Conservation (phyloP, 2,888 invertebrate species). For the Julus scandinavius region DNA sequence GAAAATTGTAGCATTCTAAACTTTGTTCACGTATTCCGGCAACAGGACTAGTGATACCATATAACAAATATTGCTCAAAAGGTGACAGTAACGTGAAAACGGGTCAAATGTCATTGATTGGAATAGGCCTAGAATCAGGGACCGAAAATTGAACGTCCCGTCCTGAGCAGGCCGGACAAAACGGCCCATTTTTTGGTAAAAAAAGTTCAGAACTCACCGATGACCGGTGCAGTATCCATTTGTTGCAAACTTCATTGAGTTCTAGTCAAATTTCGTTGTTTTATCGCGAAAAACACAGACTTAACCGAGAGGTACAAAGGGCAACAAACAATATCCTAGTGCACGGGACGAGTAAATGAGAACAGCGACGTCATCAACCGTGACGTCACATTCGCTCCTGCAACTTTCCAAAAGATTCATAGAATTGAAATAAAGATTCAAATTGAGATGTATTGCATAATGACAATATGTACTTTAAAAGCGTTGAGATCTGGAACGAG, state of each 20-base stretch:
- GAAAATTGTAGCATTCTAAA: background rate
- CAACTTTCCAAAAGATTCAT: background rate
- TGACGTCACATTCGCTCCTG: background rate
- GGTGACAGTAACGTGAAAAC: background rate
- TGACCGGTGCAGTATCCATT: constrained; percentile 7
- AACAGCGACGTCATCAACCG: constrained; percentile 18
- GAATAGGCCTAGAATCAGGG: background rate
- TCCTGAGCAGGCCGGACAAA: background rate
- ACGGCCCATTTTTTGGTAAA: background rate
- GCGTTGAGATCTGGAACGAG: background rate
- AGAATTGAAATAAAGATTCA: background rate
- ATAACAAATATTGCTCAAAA: background rate
- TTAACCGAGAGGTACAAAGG: constrained; percentile 4
- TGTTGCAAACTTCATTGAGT: background rate
- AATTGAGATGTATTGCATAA: too few relatives aligned
- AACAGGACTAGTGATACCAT: background rate
- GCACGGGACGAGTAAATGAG: background rate
- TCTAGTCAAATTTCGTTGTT: background rate
- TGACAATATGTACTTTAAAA: too few relatives aligned
- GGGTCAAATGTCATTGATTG: background rate
- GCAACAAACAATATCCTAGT: background rate
- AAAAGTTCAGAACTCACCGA: background rate
- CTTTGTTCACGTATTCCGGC: background rate
- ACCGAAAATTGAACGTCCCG: background rate
- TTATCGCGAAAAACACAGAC: background rate